Evolutionary conservation across 2,888 invertebrate genomes (phyloP).

Genomic region (Eupithecia abbreviata): DNA sequence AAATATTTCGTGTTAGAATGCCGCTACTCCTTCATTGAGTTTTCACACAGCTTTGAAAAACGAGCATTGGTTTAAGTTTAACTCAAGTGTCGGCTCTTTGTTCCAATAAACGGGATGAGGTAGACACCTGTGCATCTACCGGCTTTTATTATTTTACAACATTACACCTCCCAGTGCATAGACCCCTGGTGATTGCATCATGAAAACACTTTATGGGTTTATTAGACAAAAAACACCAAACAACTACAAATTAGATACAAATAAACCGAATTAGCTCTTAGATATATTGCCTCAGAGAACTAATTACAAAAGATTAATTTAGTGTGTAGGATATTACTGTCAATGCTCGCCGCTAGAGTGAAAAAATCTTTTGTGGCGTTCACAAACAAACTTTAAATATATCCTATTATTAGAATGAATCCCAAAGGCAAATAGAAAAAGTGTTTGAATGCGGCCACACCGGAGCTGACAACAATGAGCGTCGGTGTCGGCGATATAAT

Average conservation of each 20-base stretch:
- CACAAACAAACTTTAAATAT: slow-evolving; percentile 50
- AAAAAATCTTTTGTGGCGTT: slow-evolving; percentile 46
- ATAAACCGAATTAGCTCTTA: slow-evolving; percentile 47
- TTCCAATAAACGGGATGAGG: slow-evolving; percentile 49
- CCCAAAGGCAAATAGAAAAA: slow-evolving; percentile 63
- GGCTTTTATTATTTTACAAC: slow-evolving; percentile 78
- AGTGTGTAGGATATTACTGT: slow-evolving; percentile 25
- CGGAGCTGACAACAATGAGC: slow-evolving; percentile 62
- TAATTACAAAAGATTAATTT: slow-evolving; percentile 22
- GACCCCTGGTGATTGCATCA: slow-evolving; percentile 76
- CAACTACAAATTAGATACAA: slow-evolving; percentile 62
- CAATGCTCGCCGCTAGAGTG: slow-evolving; percentile 8
- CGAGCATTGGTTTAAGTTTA: slow-evolving; percentile 37
- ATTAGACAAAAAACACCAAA: slow-evolving; percentile 60
- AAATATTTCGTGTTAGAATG: slow-evolving; percentile 47
- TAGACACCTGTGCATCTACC: slow-evolving; percentile 69
- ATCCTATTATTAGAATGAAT: slow-evolving; percentile 65
- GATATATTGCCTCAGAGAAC: slow-evolving; percentile 25
- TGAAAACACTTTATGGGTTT: slow-evolving; percentile 72
- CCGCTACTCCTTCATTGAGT: slow-evolving; percentile 18
- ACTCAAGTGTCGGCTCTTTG: slow-evolving; percentile 19
- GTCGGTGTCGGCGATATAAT: slow-evolving; percentile 66
- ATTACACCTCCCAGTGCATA: slow-evolving; percentile 74
- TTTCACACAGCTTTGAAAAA: neutral
- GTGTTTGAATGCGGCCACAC: slow-evolving; percentile 61